Evolutionary conservation across 2,797 vertebrate genomes (phyloP).

Genomic region (Coregonus ussuriensis): DNA sequence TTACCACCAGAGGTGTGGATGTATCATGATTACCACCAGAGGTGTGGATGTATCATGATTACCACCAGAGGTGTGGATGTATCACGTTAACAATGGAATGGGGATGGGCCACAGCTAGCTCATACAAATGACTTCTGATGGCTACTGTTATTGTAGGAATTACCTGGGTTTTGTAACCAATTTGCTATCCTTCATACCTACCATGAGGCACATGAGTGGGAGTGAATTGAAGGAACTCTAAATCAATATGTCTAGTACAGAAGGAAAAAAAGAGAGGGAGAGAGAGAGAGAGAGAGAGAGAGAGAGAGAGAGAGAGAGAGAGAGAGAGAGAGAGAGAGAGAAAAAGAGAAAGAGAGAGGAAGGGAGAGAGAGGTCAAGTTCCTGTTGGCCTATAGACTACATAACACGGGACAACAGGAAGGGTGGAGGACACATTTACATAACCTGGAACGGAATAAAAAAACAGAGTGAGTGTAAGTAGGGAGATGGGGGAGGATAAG

Average conservation of each 20-base stretch:
- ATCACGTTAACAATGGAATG: constrained; percentile 26
- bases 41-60: no score
- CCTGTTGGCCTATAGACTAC: constrained; percentile 67
- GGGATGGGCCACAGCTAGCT: constrained; percentile 46
- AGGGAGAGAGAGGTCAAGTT: constrained; percentile 17
- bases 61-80: no score
- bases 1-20: no score
- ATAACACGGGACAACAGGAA: constrained; percentile 79
- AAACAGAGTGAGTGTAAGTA: constrained; percentile 12
- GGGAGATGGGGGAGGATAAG: constrained; percentile 73
- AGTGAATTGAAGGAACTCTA: constrained; percentile 78
- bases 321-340: no score
- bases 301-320: no score
- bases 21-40: no score
- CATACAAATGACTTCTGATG: constrained; percentile 49
- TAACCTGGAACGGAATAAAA: constrained; percentile 83
- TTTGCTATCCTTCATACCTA: constrained; percentile 61
- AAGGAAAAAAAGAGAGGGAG: no score
- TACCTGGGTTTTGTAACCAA: constrained; percentile 73
- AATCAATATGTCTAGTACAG: no score
- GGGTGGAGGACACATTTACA: constrained; percentile 79
- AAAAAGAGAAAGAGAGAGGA: not conserved
- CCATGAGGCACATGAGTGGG: constrained; percentile 74
- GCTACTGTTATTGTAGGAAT: constrained; percentile 69
- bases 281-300: no score